Evolutionary conservation across 1,140 invertebrate species (phyloP).

Genomic region (Heterodera carotae): DNA sequence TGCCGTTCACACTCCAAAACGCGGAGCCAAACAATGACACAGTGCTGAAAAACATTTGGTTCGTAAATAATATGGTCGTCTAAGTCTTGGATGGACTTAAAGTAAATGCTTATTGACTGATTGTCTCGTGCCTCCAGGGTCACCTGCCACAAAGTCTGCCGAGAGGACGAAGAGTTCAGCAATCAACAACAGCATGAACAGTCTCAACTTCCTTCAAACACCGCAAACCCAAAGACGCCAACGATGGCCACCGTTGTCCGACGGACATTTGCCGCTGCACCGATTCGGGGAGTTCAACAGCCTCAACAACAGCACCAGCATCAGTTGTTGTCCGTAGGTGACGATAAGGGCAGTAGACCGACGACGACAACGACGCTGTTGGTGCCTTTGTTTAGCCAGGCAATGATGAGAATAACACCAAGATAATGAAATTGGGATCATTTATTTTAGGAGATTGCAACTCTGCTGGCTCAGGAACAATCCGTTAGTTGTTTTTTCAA

Average conservation of each 20-base stretch:
- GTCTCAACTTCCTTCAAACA: not conserved
- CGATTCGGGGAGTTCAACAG: not conserved
- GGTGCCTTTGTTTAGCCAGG: slow-evolving; percentile 23
- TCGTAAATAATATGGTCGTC: no score
- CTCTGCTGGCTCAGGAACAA: not conserved
- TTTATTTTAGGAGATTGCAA: slow-evolving; percentile 7
- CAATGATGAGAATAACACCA: not conserved
- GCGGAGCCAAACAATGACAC: not conserved
- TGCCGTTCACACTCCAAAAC: slow-evolving; percentile 2
- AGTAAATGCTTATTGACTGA: no score
- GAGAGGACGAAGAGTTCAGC: slow-evolving; percentile 11
- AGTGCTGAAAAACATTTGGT: not conserved
- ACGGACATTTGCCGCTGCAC: not conserved
- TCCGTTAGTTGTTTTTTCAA: not conserved
- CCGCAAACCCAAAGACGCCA: not conserved
- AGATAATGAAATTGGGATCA: no score
- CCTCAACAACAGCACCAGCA: not conserved
- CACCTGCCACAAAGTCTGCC: slow-evolving; percentile 21
- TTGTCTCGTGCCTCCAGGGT: not conserved
- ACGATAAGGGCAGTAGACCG: not conserved
- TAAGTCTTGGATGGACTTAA: not conserved
- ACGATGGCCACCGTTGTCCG: not conserved
- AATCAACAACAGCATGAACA: not conserved
- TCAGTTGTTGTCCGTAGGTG: not conserved
- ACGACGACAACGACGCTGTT: slow-evolving; percentile 6